These are phyloP conservation scores for Pogonophryne albipinna DNA, from an alignment of 2,797 vertebrate genomes.

Conservation along the genomic window DNA sequence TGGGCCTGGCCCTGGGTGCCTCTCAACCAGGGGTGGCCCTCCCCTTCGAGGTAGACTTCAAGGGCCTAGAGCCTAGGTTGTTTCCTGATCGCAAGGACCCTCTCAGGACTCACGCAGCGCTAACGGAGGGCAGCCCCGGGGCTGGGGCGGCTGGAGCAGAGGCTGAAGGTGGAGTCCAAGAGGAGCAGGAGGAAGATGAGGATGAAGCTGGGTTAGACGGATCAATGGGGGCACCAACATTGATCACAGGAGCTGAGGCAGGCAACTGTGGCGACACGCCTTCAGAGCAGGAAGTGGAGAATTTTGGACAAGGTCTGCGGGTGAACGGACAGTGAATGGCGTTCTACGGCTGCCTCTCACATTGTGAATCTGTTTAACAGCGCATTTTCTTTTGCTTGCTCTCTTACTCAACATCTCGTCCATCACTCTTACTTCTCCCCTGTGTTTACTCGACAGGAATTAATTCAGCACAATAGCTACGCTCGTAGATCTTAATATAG, in stretches of 20 bases:
- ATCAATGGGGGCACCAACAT: constrained; percentile 65
- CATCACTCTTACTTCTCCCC: constrained; percentile 60
- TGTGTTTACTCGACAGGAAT: constrained; percentile 74
- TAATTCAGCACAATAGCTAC: constrained; percentile 65
- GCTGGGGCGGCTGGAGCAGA: constrained; percentile 61
- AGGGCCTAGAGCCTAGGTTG: constrained; percentile 91
- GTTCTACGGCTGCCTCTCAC: constrained; percentile 54
- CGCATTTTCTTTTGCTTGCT: constrained; percentile 70
- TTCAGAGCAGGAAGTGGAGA: constrained; percentile 78
- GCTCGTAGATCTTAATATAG: constrained; percentile 70
- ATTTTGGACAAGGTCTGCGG: constrained; percentile 82
- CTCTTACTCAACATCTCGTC: constrained; percentile 67
- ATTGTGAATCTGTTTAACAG: constrained; percentile 68
- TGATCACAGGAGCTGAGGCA: constrained; percentile 72
- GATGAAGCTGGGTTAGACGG: constrained; percentile 76
- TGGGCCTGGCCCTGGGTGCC: constrained; percentile 88
- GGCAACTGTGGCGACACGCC: constrained; percentile 60
- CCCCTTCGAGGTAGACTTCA: constrained; percentile 93
- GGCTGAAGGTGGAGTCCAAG: constrained; percentile 72
- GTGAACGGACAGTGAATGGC: constrained; percentile 86
- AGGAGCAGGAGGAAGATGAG: constrained; percentile 82
- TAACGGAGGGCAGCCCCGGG: constrained; percentile 75
- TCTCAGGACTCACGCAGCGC: constrained; percentile 85
- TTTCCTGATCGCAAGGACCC: constrained; percentile 90
- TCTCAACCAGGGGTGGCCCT: constrained; percentile 82